phyloP scores from a whole-genome alignment of 2,888 invertebrate species.

The Gisinianus flammeolus region DNA sequence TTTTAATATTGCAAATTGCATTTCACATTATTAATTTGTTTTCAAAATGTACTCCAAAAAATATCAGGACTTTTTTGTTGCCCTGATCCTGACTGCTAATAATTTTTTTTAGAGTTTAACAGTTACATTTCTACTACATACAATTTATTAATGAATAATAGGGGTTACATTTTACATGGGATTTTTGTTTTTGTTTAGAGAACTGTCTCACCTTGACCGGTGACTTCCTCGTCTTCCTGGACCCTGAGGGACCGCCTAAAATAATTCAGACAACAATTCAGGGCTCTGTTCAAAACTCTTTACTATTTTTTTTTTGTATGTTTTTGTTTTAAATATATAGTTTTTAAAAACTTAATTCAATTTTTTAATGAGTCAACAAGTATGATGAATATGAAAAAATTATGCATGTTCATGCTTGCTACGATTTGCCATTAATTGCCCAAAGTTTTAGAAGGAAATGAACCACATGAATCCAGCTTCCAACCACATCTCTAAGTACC shows the following conservation, averaged over 20 bases:
- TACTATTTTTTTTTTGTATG: conserved; percentile 3
- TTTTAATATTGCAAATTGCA: no score
- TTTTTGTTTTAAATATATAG: neutral
- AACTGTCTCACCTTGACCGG: conserved; percentile 54
- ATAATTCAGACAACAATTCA: conserved; percentile 39
- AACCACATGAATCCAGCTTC: no score
- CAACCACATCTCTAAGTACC: no score
- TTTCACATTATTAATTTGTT: no score
- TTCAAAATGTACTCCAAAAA: no score
- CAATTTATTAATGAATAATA: neutral
- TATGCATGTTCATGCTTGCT: no score
- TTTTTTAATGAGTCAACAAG: no score
- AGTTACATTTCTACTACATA: no score
- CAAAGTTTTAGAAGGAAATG: no score
- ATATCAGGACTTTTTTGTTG: neutral
- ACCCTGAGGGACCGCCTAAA: conserved; percentile 55
- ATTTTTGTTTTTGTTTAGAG: conserved; percentile 14
- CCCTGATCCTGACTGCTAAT: neutral
- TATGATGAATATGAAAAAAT: no score
- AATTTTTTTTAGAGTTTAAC: neutral
- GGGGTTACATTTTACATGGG: conserved; percentile 5
- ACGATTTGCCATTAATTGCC: no score
- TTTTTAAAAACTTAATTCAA: no score
- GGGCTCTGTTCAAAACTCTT: conserved; percentile 3
- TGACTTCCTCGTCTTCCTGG: conserved; percentile 57